These are phyloP conservation scores for Apotomis turbidana DNA, from an alignment of 2,888 invertebrate species.

Conservation along the genomic window DNA sequence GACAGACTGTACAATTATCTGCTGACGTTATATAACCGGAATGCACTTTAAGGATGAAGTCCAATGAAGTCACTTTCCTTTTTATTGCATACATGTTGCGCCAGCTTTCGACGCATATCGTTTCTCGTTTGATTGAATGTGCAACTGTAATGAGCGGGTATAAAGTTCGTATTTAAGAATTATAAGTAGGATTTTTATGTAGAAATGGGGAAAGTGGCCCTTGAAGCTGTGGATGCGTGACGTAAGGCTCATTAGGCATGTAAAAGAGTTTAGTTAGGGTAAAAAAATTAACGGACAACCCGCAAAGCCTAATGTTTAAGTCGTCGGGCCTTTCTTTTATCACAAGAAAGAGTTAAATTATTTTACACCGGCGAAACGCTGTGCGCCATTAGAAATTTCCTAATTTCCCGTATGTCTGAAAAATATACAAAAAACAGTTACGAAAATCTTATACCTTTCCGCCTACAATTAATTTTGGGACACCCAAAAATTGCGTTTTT, in stretches of 20 bases:
- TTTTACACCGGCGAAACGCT: too few relatives aligned
- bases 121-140: background rate
- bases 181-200: background rate
- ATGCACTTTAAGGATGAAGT: conserved; percentile 41
- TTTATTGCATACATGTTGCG: conserved; percentile 28
- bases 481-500: too few relatives aligned
- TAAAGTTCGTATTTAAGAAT: conserved; percentile 16
- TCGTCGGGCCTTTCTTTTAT: too few relatives aligned
- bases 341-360: too few relatives aligned
- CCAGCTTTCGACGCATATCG: background rate
- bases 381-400: too few relatives aligned
- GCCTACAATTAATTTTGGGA: too few relatives aligned
- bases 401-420: too few relatives aligned
- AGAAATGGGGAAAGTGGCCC: background rate
- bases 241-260: conserved; percentile 4
- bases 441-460: too few relatives aligned
- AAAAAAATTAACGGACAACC: background rate
- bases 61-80: conserved; percentile 39
- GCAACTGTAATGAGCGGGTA: background rate
- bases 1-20: conserved; percentile 12
- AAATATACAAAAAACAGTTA: too few relatives aligned
- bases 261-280: too few relatives aligned
- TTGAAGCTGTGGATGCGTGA: conserved; percentile 11
- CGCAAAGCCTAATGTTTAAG: background rate
- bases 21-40: conserved; percentile 38